Evolutionary conservation across 2,797 vertebrate genomes (phyloP).

Genomic region (Kryptopterus vitreolus): DNA sequence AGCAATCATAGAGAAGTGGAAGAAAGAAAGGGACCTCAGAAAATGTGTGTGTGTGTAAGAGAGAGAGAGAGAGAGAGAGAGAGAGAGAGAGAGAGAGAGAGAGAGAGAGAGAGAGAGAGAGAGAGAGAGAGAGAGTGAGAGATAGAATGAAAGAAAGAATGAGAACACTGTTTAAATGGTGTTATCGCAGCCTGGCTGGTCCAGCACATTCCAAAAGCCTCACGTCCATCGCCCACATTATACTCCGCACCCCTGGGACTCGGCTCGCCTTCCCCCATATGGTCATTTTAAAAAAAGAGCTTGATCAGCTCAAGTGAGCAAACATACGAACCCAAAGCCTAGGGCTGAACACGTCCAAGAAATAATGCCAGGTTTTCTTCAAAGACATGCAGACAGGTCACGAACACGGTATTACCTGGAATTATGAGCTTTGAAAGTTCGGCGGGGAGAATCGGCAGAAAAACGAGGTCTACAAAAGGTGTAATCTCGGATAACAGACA

Average conservation of each 20-base stretch:
- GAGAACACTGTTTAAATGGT: slow-evolving; percentile 53
- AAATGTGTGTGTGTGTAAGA: slow-evolving; percentile 17
- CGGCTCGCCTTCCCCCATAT: slow-evolving; percentile 46
- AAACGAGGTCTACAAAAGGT: not conserved
- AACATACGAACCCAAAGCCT: slow-evolving; percentile 18
- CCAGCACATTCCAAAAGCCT: slow-evolving; percentile 57
- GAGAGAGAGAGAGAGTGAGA: slow-evolving; percentile 40
- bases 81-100: slow-evolving; percentile 56
- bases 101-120: slow-evolving; percentile 49
- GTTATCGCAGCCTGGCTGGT: slow-evolving; percentile 54
- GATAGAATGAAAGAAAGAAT: slow-evolving; percentile 46
- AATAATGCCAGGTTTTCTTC: slow-evolving; percentile 13
- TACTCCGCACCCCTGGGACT: slow-evolving; percentile 45
- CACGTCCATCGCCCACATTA: slow-evolving; percentile 53
- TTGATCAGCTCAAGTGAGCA: slow-evolving; percentile 40
- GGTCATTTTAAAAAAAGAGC: slow-evolving; percentile 50
- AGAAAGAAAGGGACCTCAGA: slow-evolving; percentile 62
- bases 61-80: slow-evolving; percentile 53
- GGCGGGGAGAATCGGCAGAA: not conserved
- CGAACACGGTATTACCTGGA: slow-evolving; percentile 14
- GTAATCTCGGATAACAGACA: not conserved
- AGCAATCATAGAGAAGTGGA: slow-evolving; percentile 66
- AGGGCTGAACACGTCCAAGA: slow-evolving; percentile 6
- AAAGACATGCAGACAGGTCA: slow-evolving; percentile 23
- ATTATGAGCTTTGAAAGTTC: slow-evolving; percentile 17